These are phyloP conservation scores for Caenorhabditis remanei DNA, from an alignment of 1,140 invertebrate species.

Conservation along the genomic window DNA sequence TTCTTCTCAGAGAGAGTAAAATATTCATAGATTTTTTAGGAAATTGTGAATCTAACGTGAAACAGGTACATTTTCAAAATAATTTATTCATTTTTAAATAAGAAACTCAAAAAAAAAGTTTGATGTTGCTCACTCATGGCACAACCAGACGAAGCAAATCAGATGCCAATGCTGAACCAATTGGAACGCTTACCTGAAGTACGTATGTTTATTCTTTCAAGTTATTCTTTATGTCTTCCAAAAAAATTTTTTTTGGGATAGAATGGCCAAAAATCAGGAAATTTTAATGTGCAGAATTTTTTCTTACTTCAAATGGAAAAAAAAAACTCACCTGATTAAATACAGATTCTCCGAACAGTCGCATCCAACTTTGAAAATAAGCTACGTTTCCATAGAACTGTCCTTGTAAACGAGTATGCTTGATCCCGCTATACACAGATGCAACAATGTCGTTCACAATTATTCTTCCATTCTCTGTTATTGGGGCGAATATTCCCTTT, in stretches of 20 bases:
- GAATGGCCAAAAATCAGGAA: too few relatives aligned
- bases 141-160: slow-evolving; percentile 17
- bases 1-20: too few relatives aligned
- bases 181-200: neutral
- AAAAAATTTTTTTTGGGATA: neutral
- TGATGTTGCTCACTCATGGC: neutral
- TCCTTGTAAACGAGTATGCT: slow-evolving; percentile 25
- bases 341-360: neutral
- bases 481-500: slow-evolving; percentile 48
- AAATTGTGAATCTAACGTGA: too few relatives aligned
- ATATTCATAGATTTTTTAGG: too few relatives aligned
- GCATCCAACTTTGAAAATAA: slow-evolving; percentile 25
- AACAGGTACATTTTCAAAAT: too few relatives aligned
- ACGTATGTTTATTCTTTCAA: neutral
- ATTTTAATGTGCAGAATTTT: too few relatives aligned
- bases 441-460: slow-evolving; percentile 54
- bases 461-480: slow-evolving; percentile 40
- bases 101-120: too few relatives aligned
- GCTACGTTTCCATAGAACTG: slow-evolving; percentile 4
- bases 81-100: too few relatives aligned
- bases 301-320: too few relatives aligned
- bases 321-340: neutral
- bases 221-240: neutral
- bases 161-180: slow-evolving; percentile 2
- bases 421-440: slow-evolving; percentile 11